Evolutionary conservation across 2,797 vertebrate species (phyloP).

Genomic region (Furcifer pardalis): DNA sequence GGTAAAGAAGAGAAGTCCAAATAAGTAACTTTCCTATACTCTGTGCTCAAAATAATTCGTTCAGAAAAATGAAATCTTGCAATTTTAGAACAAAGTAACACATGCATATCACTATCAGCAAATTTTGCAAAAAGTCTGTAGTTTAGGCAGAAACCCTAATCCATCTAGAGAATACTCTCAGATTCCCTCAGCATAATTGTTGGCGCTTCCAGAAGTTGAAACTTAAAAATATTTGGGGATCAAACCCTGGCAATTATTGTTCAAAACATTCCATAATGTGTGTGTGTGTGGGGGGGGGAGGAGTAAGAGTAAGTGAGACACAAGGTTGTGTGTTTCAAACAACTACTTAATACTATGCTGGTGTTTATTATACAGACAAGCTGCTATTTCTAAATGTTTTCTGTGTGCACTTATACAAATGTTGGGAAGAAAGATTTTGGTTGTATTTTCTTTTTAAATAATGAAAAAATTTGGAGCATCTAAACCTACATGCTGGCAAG

Average conservation of each 20-base stretch:
- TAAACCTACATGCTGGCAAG: not conserved
- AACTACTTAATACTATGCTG: not conserved
- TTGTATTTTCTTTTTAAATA: not conserved
- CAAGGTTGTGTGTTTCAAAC: not conserved
- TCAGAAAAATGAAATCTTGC: not conserved
- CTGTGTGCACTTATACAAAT: conserved; percentile 15
- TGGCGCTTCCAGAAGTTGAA: not conserved
- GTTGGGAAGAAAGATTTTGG: not conserved
- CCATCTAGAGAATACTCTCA: not conserved
- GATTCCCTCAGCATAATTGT: not conserved
- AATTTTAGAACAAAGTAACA: not conserved
- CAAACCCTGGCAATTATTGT: not conserved
- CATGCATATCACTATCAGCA: not conserved
- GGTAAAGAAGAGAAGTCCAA: too few species aligned
- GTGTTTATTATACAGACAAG: conserved; percentile 3
- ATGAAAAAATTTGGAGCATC: not conserved
- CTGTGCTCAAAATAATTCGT: too few species aligned
- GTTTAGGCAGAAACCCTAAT: not conserved
- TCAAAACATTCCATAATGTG: not conserved
- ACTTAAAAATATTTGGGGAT: not conserved
- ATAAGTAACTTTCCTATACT: not conserved
- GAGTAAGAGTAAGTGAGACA: too few species aligned
- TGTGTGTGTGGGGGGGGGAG: not conserved
- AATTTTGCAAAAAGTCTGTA: not conserved
- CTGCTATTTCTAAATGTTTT: conserved; percentile 17